A percentile compares a stretch with the other conserved stretches of the same genome.
Evolutionary conservation across 2,888 invertebrate genomes (phyloP).

Genomic region (Cheilosia impressa): DNA sequence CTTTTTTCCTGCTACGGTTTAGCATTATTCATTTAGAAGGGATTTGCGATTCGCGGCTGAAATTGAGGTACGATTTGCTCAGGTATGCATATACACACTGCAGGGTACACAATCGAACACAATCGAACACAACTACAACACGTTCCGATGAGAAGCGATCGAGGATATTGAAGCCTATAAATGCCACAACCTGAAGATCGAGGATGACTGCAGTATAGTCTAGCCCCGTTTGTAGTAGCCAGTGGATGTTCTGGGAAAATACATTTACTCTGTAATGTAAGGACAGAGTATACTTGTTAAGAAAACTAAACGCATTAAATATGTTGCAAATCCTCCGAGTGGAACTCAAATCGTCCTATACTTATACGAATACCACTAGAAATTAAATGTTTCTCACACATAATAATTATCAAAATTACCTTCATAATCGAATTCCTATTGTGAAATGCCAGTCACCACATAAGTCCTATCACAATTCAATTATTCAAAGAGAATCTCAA

Average conservation of each 20-base stretch:
- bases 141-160: too few relatives aligned
- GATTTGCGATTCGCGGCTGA: neutral
- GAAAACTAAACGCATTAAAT: too few relatives aligned
- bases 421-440: conserved; percentile 37
- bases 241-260: too few relatives aligned
- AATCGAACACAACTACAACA: too few relatives aligned
- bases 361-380: neutral
- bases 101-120: neutral
- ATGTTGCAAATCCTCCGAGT: too few relatives aligned
- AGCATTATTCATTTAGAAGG: conserved; percentile 18
- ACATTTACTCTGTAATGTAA: too few relatives aligned
- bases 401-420: neutral
- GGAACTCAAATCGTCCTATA: too few relatives aligned
- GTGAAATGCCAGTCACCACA: conserved; percentile 48
- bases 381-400: conserved; percentile 8
- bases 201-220: too few relatives aligned
- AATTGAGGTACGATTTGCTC: neutral
- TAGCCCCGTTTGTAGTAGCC: too few relatives aligned
- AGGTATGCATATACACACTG: neutral
- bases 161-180: neutral
- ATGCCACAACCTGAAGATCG: neutral
- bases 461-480: conserved; percentile 61
- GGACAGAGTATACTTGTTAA: too few relatives aligned
- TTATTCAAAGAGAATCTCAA: conserved; percentile 56
- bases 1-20: neutral